Evolutionary conservation across 2,797 vertebrate genomes (phyloP).

Genomic region (Rhynchonycteris naso): DNA sequence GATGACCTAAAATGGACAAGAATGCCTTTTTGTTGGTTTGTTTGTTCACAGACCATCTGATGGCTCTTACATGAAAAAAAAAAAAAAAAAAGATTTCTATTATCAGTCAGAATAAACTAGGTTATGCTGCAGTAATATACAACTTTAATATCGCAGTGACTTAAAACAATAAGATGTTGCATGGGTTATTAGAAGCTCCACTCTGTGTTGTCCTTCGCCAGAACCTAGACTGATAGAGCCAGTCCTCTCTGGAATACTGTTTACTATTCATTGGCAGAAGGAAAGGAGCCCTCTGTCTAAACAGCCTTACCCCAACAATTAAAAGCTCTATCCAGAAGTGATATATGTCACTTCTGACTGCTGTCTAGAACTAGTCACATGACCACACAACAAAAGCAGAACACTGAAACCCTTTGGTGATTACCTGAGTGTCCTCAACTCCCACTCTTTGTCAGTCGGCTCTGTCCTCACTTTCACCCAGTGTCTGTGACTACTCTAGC

Average conservation of each 20-base stretch:
- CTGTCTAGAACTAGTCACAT: neutral
- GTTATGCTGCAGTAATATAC: neutral
- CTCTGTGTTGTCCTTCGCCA: neutral
- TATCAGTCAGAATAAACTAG: neutral
- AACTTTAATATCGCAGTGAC: neutral
- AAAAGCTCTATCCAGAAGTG: neutral
- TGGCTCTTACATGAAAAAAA: neutral
- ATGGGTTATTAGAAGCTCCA: neutral
- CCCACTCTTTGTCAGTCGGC: neutral
- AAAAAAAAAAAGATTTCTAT: neutral
- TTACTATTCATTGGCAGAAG: neutral
- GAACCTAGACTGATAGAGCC: neutral
- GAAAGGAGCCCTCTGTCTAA: neutral
- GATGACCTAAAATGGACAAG: neutral
- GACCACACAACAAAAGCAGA: neutral
- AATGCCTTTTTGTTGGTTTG: neutral
- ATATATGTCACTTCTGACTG: neutral
- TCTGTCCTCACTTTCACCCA: neutral
- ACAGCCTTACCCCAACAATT: neutral
- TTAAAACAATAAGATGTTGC: neutral
- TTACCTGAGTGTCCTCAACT: neutral
- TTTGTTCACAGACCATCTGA: constrained; percentile 10
- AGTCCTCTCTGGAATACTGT: neutral
- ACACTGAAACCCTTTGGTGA: neutral
- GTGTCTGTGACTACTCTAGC: neutral